A percentile compares a stretch with the other conserved stretches of the same genome.
phyloP scores from a whole-genome alignment of 2,797 vertebrate genomes.

The Neosilurus hyrtlii region DNA sequence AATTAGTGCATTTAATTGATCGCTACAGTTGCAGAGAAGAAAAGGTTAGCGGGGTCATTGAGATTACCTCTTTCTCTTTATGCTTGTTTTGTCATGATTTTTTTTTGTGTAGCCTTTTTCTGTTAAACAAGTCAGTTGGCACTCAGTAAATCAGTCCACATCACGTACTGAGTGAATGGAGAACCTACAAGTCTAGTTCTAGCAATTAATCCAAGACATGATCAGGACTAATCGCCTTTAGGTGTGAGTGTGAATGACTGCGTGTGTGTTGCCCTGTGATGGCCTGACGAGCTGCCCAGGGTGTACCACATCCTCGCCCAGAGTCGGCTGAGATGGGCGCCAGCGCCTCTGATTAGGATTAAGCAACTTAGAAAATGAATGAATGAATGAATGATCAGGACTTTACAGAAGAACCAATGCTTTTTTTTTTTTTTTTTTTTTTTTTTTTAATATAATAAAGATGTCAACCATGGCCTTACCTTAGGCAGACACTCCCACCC shows the following conservation, averaged over 20 bases:
- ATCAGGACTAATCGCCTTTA: neutral
- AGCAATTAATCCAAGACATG: neutral
- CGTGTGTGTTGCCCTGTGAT: too few relatives aligned
- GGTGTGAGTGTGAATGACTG: too few relatives aligned
- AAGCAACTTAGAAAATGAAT: too few relatives aligned
- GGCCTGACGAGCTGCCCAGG: too few relatives aligned
- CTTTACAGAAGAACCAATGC: neutral
- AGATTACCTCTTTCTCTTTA: neutral
- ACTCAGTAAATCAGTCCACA: neutral
- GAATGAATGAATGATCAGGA: neutral
- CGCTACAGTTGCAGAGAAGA: neutral
- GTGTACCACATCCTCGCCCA: too few relatives aligned
- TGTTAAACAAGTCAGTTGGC: conserved; percentile 3
- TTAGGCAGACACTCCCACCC: neutral
- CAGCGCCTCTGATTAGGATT: too few relatives aligned
- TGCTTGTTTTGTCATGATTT: neutral
- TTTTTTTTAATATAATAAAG: too few relatives aligned
- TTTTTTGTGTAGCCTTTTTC: neutral
- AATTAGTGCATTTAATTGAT: conserved; percentile 16
- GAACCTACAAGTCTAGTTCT: neutral
- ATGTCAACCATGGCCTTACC: neutral
- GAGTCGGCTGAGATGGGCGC: too few relatives aligned
- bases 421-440: too few relatives aligned
- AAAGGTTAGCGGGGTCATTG: neutral
- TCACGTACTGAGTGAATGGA: conserved; percentile 1